Evolutionary conservation across 2,888 invertebrate genomes (phyloP), one percentile per base, ranked within the genome.

Genomic region (Melinaea marsaeus): DNA sequence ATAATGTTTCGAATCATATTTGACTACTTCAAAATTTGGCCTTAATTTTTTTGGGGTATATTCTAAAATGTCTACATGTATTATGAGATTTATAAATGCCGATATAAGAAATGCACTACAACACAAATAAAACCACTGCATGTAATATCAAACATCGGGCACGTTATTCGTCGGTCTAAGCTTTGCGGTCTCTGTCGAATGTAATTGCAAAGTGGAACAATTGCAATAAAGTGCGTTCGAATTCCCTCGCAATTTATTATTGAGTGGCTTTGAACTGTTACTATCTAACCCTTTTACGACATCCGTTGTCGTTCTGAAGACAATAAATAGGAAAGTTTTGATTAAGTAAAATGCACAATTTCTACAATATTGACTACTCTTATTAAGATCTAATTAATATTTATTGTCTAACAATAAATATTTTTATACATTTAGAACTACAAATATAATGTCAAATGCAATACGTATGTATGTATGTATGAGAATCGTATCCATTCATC

Each of bases 231-330:
- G 13, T 46, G 46, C 46, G 13, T 11, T 46, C 13, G n/a, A 46
- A 46, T 46, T 11, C 46, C 46, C 46, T 46, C 46, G 46, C 46
- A 46, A 46, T 46, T 46, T 46, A 46, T 46, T 46, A 46, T 46
- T 46, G 46, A 46, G 46, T 46, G 13, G 11, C 11, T 46, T 46
- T 46, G 46, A 46, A 46, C 46, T 46, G 46, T n/a, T 11, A 4
- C 46, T n/a, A n/a, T 9, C n/a, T 46, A 11, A 46, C 46, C 46
- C 46, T n/a, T n/a, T 46, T 46, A 46, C n/a, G 46, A 2, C 11
- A n/a, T 13, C 13, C 46, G 11, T 11, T 11, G 11, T n/a, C 46
- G 13, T 46, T 46, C 6, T n/a, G 13, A n/a, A 46, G 4, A 3
- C 9, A 46, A n/a, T 46, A n/a, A n/a, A n/a, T 46, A 0, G 13